phyloP scores from a whole-genome alignment of 2,797 vertebrate species.

The Epinephelus coioides region DNA sequence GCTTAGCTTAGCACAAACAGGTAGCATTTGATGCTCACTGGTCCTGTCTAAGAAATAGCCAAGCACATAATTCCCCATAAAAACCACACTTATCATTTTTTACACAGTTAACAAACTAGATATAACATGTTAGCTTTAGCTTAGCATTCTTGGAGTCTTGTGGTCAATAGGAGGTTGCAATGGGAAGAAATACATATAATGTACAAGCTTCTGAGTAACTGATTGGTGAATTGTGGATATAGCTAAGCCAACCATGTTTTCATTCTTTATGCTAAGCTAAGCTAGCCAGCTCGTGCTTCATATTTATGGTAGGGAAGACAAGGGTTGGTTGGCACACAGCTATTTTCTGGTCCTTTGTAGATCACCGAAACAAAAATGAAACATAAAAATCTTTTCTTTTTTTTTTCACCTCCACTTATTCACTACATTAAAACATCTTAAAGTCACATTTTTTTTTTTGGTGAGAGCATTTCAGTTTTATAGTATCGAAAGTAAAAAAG shows the following conservation, averaged over 20 bases:
- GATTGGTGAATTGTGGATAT: background rate
- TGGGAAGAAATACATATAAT: background rate
- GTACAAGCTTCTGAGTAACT: background rate
- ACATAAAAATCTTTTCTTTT: no score
- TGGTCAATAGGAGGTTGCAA: background rate
- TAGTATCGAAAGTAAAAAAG: no score
- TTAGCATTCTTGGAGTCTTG: background rate
- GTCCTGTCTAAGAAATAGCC: background rate
- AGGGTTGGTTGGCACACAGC: no score
- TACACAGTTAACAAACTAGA: background rate
- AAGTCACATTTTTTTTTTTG: no score
- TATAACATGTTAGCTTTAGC: background rate
- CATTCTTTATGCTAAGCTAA: slow-evolving; percentile 2
- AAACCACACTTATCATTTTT: background rate
- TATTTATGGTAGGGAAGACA: no score
- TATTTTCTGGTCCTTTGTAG: no score
- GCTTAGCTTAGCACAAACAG: background rate
- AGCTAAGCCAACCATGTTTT: background rate
- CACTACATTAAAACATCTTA: no score
- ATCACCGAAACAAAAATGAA: no score
- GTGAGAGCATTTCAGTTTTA: no score
- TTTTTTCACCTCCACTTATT: no score
- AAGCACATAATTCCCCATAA: background rate
- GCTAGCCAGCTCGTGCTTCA: background rate
- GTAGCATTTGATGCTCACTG: background rate